phyloP scores from a whole-genome alignment of 2,888 invertebrate species.

The Rhynchonema sp. region DNA sequence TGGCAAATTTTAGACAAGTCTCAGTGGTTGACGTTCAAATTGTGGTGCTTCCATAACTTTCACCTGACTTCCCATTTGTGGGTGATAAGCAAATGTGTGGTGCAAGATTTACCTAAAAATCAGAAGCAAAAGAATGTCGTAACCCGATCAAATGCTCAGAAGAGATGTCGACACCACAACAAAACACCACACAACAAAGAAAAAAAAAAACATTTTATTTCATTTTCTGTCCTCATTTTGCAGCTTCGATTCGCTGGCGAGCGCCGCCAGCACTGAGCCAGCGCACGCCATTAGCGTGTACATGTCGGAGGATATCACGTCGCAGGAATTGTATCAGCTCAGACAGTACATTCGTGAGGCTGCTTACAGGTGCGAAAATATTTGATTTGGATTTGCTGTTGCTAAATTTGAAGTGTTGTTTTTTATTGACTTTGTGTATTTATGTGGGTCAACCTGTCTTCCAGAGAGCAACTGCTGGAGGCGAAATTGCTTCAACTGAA shows the following conservation, averaged over 20 bases:
- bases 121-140: constrained; percentile 29
- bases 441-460: neutral
- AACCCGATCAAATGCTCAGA: no score
- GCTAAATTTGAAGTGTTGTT: neutral
- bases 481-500: constrained; percentile 49
- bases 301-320: constrained; percentile 64
- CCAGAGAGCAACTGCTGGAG: constrained; percentile 49
- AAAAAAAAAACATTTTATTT: no score
- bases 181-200: no score
- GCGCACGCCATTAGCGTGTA: constrained; percentile 43
- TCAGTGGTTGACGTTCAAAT: no score
- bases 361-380: constrained; percentile 10
- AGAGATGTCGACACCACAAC: no score
- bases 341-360: constrained; percentile 57
- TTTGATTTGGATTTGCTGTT: neutral
- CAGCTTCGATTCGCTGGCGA: neutral
- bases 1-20: no score
- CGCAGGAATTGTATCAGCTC: constrained; percentile 68
- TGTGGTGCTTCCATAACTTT: no score
- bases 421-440: neutral
- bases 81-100: no score
- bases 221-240: no score
- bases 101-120: no score
- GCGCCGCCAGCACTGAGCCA: neutral
- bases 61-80: no score